phyloP scores from a whole-genome alignment of 2,797 vertebrate genomes.

The Glossophaga mutica region DNA sequence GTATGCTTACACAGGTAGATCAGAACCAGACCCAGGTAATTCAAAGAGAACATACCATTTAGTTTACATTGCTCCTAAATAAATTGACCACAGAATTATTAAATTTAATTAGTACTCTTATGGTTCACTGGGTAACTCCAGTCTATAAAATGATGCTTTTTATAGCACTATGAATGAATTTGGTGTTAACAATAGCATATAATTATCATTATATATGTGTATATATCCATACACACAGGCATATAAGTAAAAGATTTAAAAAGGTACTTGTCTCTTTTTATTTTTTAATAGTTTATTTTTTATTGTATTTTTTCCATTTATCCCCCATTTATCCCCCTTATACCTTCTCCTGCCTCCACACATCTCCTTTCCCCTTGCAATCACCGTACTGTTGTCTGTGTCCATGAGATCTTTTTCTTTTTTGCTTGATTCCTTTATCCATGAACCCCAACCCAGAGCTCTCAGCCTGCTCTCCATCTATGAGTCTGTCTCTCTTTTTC shows the following conservation, averaged over 20 bases:
- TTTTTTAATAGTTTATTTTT: background rate
- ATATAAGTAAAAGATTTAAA: background rate
- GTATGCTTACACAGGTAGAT: background rate
- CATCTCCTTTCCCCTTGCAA: background rate
- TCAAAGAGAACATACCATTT: background rate
- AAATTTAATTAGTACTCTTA: constrained; percentile 6
- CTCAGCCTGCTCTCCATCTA: too few relatives aligned
- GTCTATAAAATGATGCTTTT: background rate
- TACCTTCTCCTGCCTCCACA: background rate
- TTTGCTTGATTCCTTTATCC: too few relatives aligned
- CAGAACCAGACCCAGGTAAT: background rate
- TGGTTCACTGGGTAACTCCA: background rate
- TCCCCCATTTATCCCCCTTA: background rate
- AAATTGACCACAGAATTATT: background rate
- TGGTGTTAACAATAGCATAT: background rate
- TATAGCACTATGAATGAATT: background rate
- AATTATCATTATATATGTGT: background rate
- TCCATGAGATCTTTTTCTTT: too few relatives aligned
- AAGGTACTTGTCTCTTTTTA: background rate
- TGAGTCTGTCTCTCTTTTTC: background rate
- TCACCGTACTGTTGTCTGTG: background rate
- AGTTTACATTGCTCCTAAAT: background rate
- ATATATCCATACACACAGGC: background rate
- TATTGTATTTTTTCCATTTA: background rate
- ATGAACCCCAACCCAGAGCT: too few relatives aligned